phyloP scores from a whole-genome alignment of 2,888 invertebrate genomes.

The Urechis unicinctus region DNA sequence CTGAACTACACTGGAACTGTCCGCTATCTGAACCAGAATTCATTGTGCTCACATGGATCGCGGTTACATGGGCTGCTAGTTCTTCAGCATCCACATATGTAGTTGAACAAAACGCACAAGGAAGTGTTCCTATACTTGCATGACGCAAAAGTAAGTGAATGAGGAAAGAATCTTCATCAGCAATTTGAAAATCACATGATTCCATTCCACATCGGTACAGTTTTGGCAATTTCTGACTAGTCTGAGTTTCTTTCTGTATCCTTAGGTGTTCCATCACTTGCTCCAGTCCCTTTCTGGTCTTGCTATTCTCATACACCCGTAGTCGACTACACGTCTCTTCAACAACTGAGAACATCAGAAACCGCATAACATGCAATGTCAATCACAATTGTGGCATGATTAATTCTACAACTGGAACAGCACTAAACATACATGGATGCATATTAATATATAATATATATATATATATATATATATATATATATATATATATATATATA shows the following conservation, averaged over 20 bases:
- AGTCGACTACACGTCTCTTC: background rate
- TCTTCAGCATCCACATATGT: conserved; percentile 2
- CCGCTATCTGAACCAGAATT: background rate
- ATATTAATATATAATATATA: too few species aligned
- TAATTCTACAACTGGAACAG: too few species aligned
- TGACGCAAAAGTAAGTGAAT: conserved; percentile 9
- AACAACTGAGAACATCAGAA: too few species aligned
- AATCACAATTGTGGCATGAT: too few species aligned
- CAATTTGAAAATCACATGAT: background rate
- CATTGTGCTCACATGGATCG: background rate
- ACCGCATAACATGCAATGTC: too few species aligned
- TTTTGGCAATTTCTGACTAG: background rate
- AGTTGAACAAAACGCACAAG: conserved; percentile 4
- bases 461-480: too few species aligned
- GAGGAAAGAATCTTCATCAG: conserved; percentile 2
- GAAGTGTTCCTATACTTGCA: background rate
- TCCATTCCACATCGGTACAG: conserved; percentile 4
- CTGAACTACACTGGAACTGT: conserved; percentile 4
- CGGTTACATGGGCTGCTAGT: conserved; percentile 2
- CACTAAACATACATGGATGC: too few species aligned
- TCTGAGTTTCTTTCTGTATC: background rate
- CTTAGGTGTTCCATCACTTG: background rate
- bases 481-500: too few species aligned
- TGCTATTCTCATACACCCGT: background rate
- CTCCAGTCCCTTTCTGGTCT: background rate